Conservation (phyloP, 92 coral and sea anemone species). For the Montipora capitata region DNA sequence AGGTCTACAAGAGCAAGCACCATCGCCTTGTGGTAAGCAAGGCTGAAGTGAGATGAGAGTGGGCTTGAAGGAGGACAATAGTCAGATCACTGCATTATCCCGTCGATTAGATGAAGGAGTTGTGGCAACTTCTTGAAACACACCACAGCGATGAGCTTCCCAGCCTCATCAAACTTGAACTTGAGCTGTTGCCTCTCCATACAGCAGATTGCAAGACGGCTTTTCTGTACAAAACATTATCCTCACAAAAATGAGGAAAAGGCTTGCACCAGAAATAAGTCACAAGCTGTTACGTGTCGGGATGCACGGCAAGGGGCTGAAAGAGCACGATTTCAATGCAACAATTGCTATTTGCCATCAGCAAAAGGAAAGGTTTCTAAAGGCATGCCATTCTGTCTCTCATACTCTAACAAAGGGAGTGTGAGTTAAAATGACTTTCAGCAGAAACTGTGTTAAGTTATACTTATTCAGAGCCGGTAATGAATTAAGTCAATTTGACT, state of each 20-base stretch:
- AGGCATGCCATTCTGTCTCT: conserved; percentile 2
- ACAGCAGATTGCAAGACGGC: neutral
- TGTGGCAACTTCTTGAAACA: conserved; percentile 28
- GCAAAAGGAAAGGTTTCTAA: conserved; percentile 18
- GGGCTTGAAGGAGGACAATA: neutral
- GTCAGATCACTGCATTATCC: conserved; percentile 19
- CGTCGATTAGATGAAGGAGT: conserved; percentile 34
- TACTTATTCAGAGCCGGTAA: too few species aligned
- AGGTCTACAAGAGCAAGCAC: conserved; percentile 18
- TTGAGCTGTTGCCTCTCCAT: conserved; percentile 9
- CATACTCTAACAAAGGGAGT: conserved; percentile 1
- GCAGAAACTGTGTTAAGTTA: too few species aligned
- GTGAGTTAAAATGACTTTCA: too few species aligned
- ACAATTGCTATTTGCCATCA: conserved; percentile 31
- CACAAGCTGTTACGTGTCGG: conserved; percentile 35
- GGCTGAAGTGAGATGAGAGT: conserved; percentile 4
- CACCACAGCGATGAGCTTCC: conserved; percentile 48
- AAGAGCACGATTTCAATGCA: neutral
- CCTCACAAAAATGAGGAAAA: conserved; percentile 19
- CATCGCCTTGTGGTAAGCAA: conserved; percentile 24
- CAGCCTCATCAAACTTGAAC: conserved; percentile 28
- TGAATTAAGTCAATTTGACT: too few species aligned
- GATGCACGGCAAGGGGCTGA: conserved; percentile 17
- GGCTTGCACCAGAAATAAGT: conserved; percentile 42
- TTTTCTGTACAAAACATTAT: conserved; percentile 37